Evolutionary conservation across 2,888 invertebrate species (phyloP), one percentile per base, ranked within the genome.

Genomic region (Tenthredo notha): DNA sequence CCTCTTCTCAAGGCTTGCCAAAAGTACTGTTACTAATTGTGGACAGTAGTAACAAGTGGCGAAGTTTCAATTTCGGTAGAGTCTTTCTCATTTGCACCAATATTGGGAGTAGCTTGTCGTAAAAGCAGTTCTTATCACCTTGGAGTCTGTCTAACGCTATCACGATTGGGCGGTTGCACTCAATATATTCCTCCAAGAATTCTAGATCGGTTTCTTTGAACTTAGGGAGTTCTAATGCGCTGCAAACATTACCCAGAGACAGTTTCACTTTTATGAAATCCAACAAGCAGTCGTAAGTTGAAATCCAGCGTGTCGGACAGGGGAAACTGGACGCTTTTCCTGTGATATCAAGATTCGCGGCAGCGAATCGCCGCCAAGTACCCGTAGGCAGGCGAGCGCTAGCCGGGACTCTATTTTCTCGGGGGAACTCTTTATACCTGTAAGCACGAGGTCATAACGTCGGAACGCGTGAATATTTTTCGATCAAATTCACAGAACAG

Each of bases 241-340:
- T 21, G 75, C 75, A 75, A 47, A 50, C 75, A 47, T 75, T 21
- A 12, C 50, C 75, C 1, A 75, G 43, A 29, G 29, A 47, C 4
- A 21, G 21, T 29, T 75, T 75, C 3, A 75, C 75, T 50, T 75
- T 75, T 12, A 75, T 47, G 7, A 75, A 47, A 47, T 50, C 47
- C 21, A 75, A 47, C 25, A 75, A 47, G 21, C 50, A 75, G 15
- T 75, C 75, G 29, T 75, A 75, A 25, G 47, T 75, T 21, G 50
- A 75, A 75, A 50, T 75, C 75, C 75, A 75, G 47, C 75, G 75
- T 6, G 75, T 50, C 9, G 77, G 77, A 25, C 25, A 77, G 50
- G 77, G 50, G 29, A 54, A 77, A 54, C 77, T 77, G 25, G 77
- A 47, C 33, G 77, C 77, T 29, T 77, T 77, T 29, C 33, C 54